Conservation (phyloP, 1,140 invertebrate genomes). For the Drosophila setifemur region DNA sequence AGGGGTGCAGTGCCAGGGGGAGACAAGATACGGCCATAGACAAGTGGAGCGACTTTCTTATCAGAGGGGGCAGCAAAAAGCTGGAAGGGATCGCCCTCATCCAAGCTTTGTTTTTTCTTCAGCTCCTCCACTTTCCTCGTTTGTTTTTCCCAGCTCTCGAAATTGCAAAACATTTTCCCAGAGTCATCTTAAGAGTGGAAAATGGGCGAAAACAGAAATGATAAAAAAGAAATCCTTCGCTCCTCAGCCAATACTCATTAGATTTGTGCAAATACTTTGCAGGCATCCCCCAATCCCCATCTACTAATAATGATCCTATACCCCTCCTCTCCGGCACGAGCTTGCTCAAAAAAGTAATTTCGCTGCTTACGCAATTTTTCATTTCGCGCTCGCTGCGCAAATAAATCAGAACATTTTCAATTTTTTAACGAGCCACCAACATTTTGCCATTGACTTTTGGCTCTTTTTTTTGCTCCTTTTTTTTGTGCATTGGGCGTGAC, state of each 20-base stretch:
- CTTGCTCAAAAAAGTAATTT: conserved; percentile 73
- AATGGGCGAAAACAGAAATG: conserved; percentile 7
- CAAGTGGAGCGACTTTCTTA: conserved; percentile 36
- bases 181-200: conserved; percentile 27
- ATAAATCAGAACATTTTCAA: conserved; percentile 71
- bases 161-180: conserved; percentile 39
- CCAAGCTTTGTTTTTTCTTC: background rate
- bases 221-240: conserved; percentile 22
- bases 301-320: conserved; percentile 51
- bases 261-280: conserved; percentile 60
- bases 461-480: conserved; percentile 38
- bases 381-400: conserved; percentile 66
- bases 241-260: conserved; percentile 53
- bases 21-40: conserved; percentile 34
- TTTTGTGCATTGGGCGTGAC: conserved; percentile 10
- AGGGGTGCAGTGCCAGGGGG: background rate
- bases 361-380: conserved; percentile 72
- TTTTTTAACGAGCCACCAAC: conserved; percentile 52
- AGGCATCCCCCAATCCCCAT: background rate
- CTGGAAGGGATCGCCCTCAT: background rate
- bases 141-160: conserved; percentile 32
- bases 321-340: no score
- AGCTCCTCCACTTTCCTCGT: background rate
- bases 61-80: background rate
- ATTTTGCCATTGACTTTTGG: conserved; percentile 63